These are phyloP conservation scores for Carcinoscorpius rotundicauda DNA, from an alignment of 1,140 invertebrate genomes.

Conservation along the genomic window DNA sequence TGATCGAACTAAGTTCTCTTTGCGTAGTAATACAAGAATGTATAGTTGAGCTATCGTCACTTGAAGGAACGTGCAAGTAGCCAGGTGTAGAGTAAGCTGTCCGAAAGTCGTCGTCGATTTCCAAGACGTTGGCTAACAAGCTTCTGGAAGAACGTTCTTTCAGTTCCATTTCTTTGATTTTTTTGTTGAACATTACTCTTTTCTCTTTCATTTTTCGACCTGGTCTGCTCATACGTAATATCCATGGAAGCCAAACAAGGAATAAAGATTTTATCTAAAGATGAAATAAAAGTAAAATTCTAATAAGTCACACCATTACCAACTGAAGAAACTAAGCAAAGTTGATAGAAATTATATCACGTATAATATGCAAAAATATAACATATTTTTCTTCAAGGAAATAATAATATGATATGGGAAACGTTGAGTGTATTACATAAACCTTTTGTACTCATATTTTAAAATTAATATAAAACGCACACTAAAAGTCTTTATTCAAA, in stretches of 20 bases:
- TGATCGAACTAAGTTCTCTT: slow-evolving; percentile 77
- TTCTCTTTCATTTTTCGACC: slow-evolving; percentile 83
- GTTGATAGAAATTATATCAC: no score
- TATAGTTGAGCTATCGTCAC: slow-evolving; percentile 31
- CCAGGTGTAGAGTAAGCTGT: slow-evolving; percentile 37
- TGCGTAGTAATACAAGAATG: slow-evolving; percentile 48
- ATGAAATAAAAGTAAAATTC: no score
- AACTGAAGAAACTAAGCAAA: no score
- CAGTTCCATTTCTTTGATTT: slow-evolving; percentile 59
- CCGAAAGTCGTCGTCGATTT: slow-evolving; percentile 88
- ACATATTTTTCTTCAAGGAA: no score
- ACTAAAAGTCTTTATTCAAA: no score
- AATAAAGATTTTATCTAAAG: slow-evolving; percentile 76
- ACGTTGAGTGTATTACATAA: no score
- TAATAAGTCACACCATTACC: no score
- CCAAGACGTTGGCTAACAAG: slow-evolving; percentile 85
- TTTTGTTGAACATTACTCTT: slow-evolving; percentile 50
- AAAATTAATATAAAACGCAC: no score
- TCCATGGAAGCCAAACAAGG: slow-evolving; percentile 89
- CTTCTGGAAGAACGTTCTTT: slow-evolving; percentile 87
- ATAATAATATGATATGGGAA: no score
- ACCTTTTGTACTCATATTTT: no score
- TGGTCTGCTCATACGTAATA: slow-evolving; percentile 87
- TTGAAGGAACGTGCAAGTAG: no score
- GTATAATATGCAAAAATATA: no score